phyloP scores from a whole-genome alignment of 2,113 vertebrate species.

The Amphiprion percula region DNA sequence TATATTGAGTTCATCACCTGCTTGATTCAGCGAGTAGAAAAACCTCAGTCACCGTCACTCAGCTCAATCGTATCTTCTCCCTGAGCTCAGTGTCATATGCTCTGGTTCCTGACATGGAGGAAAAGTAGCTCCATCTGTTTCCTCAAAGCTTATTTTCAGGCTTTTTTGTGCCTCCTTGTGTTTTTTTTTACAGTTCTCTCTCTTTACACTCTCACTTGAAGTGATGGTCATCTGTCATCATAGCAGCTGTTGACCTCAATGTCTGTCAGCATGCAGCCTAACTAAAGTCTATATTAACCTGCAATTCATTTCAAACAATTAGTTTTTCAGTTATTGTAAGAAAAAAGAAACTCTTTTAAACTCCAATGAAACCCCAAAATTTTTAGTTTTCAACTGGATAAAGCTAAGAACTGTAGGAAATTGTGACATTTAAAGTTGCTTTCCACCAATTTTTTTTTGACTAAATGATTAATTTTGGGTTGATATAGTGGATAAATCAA shows the following conservation, averaged over 20 bases:
- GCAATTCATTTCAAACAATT: too few species aligned
- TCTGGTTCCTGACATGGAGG: conserved; percentile 1
- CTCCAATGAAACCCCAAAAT: too few species aligned
- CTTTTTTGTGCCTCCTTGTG: neutral
- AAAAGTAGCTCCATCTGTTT: conserved; percentile 21
- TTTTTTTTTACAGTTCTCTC: neutral
- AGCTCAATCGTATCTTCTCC: conserved; percentile 31
- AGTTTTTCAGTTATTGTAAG: too few species aligned
- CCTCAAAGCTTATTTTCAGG: conserved; percentile 1
- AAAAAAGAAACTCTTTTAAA: too few species aligned
- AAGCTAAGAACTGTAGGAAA: too few species aligned
- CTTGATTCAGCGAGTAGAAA: conserved; percentile 41
- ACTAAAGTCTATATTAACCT: too few species aligned
- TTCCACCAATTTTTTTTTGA: too few species aligned
- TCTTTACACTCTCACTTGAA: conserved; percentile 4
- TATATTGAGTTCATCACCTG: conserved; percentile 49
- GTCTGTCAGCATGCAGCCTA: too few species aligned
- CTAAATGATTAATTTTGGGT: too few species aligned
- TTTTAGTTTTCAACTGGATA: too few species aligned
- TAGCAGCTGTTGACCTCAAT: conserved; percentile 1
- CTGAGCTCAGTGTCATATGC: conserved; percentile 18
- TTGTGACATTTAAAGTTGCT: too few species aligned
- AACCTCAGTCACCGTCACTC: conserved; percentile 49
- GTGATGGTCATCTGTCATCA: neutral
- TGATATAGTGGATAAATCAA: too few species aligned